phyloP scores from a whole-genome alignment of 2,797 vertebrate species.

The Urocyon cinereoargenteus region DNA sequence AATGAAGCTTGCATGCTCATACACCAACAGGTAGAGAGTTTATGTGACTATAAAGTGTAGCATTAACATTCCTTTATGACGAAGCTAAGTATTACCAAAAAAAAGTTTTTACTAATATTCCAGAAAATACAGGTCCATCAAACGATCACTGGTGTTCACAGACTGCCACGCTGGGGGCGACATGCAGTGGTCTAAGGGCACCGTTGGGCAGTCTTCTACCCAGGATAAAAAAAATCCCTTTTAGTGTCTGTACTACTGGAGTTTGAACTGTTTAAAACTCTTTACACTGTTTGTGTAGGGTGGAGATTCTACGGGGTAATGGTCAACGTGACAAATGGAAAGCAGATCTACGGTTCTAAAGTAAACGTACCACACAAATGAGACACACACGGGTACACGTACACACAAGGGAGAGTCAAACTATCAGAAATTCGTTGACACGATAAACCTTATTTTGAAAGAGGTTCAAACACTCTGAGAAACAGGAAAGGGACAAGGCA shows the following conservation, averaged over 20 bases:
- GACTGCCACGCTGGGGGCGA: background rate
- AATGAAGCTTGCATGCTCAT: background rate
- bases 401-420: background rate
- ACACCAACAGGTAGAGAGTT: background rate
- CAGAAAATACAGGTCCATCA: background rate
- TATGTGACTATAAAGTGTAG: background rate
- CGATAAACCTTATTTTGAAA: conserved; percentile 11
- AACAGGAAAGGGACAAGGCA: background rate
- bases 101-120: background rate
- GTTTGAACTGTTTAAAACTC: background rate
- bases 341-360: background rate
- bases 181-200: background rate
- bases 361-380: background rate
- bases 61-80: background rate
- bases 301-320: background rate
- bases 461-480: background rate
- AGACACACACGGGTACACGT: background rate
- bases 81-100: background rate
- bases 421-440: background rate
- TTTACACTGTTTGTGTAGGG: background rate
- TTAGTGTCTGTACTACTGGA: background rate
- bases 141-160: background rate
- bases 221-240: background rate
- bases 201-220: background rate
- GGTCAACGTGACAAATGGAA: background rate